Conservation (phyloP, 2,113 vertebrate species). For the Crypturellus undulatus region DNA sequence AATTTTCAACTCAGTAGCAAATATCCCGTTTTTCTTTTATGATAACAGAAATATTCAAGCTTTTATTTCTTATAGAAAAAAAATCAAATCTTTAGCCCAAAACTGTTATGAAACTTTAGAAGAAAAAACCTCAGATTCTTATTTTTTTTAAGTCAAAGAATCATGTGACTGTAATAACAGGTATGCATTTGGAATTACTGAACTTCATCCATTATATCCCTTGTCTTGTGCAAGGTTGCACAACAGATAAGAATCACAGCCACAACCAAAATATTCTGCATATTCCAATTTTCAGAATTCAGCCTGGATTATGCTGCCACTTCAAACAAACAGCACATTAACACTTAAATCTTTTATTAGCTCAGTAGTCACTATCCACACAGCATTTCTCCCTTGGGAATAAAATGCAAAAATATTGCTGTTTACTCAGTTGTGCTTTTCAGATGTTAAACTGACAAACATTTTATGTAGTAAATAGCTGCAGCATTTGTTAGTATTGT, state of each 20-base stretch:
- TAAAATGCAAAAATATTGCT: not conserved
- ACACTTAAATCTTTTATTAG: not conserved
- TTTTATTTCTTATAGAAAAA: not conserved
- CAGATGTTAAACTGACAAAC: not conserved
- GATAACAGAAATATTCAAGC: not conserved
- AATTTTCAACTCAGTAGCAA: not conserved
- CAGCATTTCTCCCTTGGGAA: not conserved
- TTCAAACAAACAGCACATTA: not conserved
- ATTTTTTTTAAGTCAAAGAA: fast-evolving
- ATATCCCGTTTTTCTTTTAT: not conserved
- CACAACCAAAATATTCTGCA: not conserved
- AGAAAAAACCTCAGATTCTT: not conserved
- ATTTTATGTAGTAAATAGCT: not conserved
- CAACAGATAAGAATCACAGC: not conserved
- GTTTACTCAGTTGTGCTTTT: fast-evolving
- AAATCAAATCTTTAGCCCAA: not conserved
- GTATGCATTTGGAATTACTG: not conserved
- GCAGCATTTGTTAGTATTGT: not conserved
- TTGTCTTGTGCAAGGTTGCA: not conserved
- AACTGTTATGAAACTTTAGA: not conserved
- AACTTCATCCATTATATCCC: not conserved
- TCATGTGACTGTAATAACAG: not conserved
- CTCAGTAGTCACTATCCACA: not conserved
- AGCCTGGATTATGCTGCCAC: not conserved
- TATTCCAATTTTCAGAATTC: not conserved